A percentile compares a stretch with the other conserved stretches of the same genome.
phyloP scores from a whole-genome alignment of 1,140 invertebrate species.

The Drusus annulatus region DNA sequence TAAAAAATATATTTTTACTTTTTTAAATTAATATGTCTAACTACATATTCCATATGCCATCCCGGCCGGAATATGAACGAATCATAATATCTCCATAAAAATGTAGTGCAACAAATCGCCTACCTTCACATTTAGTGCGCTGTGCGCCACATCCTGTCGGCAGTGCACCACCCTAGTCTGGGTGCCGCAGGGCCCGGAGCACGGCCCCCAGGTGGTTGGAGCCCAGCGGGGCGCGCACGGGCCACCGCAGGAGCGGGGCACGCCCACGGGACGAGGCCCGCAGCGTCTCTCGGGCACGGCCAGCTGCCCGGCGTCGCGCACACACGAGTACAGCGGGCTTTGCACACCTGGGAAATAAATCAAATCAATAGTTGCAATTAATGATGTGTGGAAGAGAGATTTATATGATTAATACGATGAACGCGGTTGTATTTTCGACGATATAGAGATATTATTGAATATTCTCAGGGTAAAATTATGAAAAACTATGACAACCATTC shows the following conservation, averaged over 20 bases:
- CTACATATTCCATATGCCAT: too few relatives aligned
- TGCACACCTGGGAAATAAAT: constrained; percentile 46
- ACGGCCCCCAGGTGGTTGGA: constrained; percentile 68
- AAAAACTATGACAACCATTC: too few relatives aligned
- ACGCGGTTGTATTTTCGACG: too few relatives aligned
- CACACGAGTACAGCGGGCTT: constrained; percentile 42
- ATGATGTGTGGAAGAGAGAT: too few relatives aligned
- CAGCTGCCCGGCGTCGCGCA: constrained; percentile 47
- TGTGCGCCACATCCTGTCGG: constrained; percentile 47
- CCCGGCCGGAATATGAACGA: too few relatives aligned
- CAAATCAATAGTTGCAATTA: too few relatives aligned
- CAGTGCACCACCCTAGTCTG: constrained; percentile 49
- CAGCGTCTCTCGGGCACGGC: constrained; percentile 53
- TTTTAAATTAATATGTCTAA: too few relatives aligned
- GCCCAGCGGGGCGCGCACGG: constrained; percentile 68
- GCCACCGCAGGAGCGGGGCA: constrained; percentile 61
- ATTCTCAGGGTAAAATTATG: too few relatives aligned
- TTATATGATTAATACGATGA: too few relatives aligned
- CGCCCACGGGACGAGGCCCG: constrained; percentile 28
- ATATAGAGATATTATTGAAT: too few relatives aligned
- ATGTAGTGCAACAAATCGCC: neutral
- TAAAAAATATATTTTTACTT: too few relatives aligned
- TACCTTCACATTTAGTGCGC: constrained; percentile 51
- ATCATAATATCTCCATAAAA: neutral
- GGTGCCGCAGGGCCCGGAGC: constrained; percentile 65